These are phyloP conservation scores for Acanthopleura granulata DNA, from an alignment of 2,888 invertebrate genomes.

Conservation along the genomic window DNA sequence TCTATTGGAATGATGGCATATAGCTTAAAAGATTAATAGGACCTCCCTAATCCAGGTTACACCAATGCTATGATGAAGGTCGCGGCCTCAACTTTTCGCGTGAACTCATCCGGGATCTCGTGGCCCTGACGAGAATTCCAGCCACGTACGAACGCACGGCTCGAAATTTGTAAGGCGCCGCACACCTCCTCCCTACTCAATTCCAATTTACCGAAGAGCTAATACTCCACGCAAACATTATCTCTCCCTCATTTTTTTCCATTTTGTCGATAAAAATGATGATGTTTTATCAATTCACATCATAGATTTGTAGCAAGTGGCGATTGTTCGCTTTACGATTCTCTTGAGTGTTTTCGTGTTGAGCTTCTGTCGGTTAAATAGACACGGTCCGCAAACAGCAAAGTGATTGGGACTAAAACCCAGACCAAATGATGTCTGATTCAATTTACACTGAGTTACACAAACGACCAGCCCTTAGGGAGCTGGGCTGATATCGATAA, in stretches of 20 bases:
- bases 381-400: slow-evolving; percentile 9
- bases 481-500: background rate
- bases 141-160: too few relatives aligned
- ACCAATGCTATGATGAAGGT: too few relatives aligned
- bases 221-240: slow-evolving; percentile 9
- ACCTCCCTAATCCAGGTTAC: too few relatives aligned
- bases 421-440: background rate
- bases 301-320: background rate
- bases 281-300: slow-evolving; percentile 7
- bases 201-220: slow-evolving; percentile 7
- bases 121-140: too few relatives aligned
- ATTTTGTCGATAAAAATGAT: background rate
- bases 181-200: background rate
- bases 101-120: too few relatives aligned
- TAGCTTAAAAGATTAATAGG: too few relatives aligned
- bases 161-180: background rate
- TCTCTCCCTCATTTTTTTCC: slow-evolving; percentile 3
- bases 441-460: background rate
- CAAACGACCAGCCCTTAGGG: background rate
- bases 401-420: slow-evolving; percentile 10
- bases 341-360: background rate
- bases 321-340: background rate
- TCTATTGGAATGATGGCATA: too few relatives aligned
- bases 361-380: background rate
- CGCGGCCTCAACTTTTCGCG: too few relatives aligned